phyloP scores from a whole-genome alignment of 2,797 vertebrate species.

The Lagocephalus sceleratus region DNA sequence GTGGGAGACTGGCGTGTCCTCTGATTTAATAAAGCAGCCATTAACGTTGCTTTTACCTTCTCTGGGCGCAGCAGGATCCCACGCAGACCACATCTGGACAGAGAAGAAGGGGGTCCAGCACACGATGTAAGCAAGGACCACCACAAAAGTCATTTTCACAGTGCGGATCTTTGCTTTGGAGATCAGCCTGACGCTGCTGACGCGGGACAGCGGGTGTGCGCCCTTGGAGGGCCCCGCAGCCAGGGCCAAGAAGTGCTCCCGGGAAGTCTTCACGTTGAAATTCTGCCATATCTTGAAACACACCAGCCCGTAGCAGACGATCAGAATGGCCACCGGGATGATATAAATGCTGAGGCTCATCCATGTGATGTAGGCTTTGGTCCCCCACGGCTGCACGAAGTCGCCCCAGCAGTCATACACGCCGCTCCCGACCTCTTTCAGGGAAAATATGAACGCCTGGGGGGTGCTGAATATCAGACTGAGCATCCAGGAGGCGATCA shows the following conservation, averaged over 20 bases:
- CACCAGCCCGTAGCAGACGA: slow-evolving; percentile 91
- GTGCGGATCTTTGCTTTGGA: slow-evolving; percentile 97
- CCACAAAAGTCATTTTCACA: slow-evolving; percentile 98
- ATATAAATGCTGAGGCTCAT: slow-evolving; percentile 94
- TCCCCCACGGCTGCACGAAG: slow-evolving; percentile 94
- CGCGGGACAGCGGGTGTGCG: slow-evolving; percentile 76
- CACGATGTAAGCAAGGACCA: slow-evolving; percentile 91
- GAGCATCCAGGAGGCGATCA: slow-evolving; percentile 88
- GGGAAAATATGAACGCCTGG: slow-evolving; percentile 92
- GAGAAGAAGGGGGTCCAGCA: slow-evolving; percentile 99
- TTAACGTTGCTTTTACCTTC: slow-evolving; percentile 80
- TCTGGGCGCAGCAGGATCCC: slow-evolving; percentile 88
- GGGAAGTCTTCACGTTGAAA: slow-evolving; percentile 85
- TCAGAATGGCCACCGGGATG: slow-evolving; percentile 87
- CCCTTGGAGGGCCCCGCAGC: slow-evolving; percentile 59
- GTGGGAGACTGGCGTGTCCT: not conserved
- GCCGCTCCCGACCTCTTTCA: slow-evolving; percentile 84
- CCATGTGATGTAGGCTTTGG: slow-evolving; percentile 95
- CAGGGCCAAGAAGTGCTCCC: slow-evolving; percentile 64
- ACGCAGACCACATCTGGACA: slow-evolving; percentile 98
- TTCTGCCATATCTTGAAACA: slow-evolving; percentile 99
- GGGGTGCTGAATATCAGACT: slow-evolving; percentile 91
- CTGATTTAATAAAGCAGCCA: too few species aligned
- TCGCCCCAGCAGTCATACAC: slow-evolving; percentile 95
- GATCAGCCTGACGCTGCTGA: slow-evolving; percentile 94